A percentile compares a stretch with the other conserved stretches of the same genome.
phyloP scores from a whole-genome alignment of 2,797 vertebrate species.

The Pipistrellus nathusii region DNA sequence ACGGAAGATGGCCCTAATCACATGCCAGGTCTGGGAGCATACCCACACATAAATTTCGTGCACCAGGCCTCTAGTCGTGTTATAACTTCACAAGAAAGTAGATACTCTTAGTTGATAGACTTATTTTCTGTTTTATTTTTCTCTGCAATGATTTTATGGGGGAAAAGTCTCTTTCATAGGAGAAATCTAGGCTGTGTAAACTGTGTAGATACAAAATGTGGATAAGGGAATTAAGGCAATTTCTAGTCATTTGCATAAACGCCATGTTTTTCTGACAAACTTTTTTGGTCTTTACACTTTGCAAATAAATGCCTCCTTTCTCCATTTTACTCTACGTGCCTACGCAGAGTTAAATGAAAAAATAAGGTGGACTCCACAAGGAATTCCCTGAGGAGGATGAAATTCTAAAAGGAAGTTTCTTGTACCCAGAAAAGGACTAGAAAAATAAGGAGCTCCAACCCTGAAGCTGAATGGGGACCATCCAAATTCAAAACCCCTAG shows the following conservation, averaged over 20 bases:
- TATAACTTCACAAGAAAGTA: background rate
- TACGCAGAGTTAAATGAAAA: background rate
- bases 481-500: background rate
- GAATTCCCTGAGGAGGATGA: background rate
- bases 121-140: conserved; percentile 12
- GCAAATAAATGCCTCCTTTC: background rate
- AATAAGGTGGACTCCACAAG: background rate
- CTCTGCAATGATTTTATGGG: background rate
- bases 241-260: background rate
- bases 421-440: background rate
- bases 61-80: background rate
- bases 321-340: background rate
- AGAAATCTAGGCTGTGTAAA: background rate
- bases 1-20: too few relatives aligned
- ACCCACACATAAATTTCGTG: too few relatives aligned
- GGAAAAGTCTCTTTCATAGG: background rate
- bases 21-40: too few relatives aligned
- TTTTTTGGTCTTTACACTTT: background rate
- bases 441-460: background rate
- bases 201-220: background rate
- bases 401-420: background rate
- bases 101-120: background rate
- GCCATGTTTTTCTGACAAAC: background rate
- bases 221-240: background rate
- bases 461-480: background rate